phyloP scores from a whole-genome alignment of 2,797 vertebrate genomes.

The Notamacropus eugenii region DNA sequence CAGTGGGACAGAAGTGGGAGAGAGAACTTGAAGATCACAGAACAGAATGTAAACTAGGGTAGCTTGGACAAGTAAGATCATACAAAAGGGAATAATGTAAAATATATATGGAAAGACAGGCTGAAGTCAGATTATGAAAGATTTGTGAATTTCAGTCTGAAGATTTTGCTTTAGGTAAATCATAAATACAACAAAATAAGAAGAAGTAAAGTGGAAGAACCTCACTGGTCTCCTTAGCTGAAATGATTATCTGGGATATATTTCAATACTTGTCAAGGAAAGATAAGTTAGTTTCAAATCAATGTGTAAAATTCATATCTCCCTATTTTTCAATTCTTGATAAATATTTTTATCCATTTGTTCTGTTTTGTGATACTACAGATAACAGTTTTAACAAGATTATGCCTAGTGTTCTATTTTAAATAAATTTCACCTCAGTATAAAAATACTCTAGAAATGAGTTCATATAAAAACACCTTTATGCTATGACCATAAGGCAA shows the following conservation, averaged over 20 bases:
- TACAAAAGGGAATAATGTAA: neutral
- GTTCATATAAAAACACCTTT: neutral
- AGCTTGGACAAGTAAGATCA: neutral
- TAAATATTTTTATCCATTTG: neutral
- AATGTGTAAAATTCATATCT: neutral
- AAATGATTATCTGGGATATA: neutral
- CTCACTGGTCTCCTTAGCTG: conserved; percentile 13
- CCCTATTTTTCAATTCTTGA: neutral
- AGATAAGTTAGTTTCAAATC: neutral
- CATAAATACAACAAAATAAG: neutral
- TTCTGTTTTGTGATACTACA: neutral
- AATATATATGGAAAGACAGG: neutral
- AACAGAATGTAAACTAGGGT: neutral
- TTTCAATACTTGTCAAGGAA: neutral
- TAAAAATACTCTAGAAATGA: neutral
- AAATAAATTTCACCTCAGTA: neutral
- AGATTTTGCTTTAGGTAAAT: neutral
- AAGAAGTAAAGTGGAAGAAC: neutral
- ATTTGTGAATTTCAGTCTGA: neutral
- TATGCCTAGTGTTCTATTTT: neutral
- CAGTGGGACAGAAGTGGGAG: neutral
- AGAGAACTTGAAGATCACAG: neutral
- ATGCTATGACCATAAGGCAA: neutral
- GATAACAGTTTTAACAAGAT: neutral
- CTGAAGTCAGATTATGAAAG: neutral